These are phyloP conservation scores for Drosophila diplacantha DNA, from an alignment of 2,888 invertebrate genomes.

Conservation along the genomic window DNA sequence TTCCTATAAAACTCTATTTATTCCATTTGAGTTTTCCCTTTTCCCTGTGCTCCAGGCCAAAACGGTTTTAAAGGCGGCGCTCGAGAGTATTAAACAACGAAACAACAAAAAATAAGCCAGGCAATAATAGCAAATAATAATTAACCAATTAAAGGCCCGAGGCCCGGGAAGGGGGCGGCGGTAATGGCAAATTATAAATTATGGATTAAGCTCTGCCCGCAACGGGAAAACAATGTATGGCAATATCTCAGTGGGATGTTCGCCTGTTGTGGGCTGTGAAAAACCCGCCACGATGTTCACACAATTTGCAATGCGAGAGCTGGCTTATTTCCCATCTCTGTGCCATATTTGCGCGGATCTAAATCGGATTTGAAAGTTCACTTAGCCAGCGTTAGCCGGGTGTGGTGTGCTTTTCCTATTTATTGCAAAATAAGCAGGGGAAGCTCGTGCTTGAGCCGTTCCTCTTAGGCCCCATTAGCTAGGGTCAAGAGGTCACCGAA, in stretches of 20 bases:
- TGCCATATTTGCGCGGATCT: constrained; percentile 5
- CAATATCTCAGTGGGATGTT: constrained; percentile 10
- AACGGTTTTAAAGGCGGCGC: constrained; percentile 11
- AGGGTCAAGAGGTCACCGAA: constrained; percentile 34
- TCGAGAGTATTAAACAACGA: neutral
- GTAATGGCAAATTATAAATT: constrained; percentile 58
- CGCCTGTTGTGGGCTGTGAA: constrained; percentile 33
- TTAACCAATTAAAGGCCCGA: constrained; percentile 58
- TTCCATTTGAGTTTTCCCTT: constrained; percentile 8
- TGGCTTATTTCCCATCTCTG: constrained; percentile 7
- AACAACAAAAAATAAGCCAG: constrained; percentile 6
- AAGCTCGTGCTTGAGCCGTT: neutral
- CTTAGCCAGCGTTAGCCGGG: neutral
- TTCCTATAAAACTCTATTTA: neutral
- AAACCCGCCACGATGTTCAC: constrained; percentile 52
- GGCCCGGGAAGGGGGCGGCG: constrained; percentile 26
- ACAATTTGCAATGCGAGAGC: constrained; percentile 60
- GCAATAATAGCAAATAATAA: constrained; percentile 56
- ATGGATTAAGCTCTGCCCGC: constrained; percentile 49
- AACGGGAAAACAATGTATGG: constrained; percentile 33
- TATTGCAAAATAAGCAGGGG: neutral
- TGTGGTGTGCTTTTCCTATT: neutral
- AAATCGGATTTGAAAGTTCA: constrained; percentile 22
- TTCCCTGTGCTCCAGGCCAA: neutral
- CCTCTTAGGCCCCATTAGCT: neutral